phyloP scores from a whole-genome alignment of 2,888 invertebrate genomes.

The Cetonia aurata region DNA sequence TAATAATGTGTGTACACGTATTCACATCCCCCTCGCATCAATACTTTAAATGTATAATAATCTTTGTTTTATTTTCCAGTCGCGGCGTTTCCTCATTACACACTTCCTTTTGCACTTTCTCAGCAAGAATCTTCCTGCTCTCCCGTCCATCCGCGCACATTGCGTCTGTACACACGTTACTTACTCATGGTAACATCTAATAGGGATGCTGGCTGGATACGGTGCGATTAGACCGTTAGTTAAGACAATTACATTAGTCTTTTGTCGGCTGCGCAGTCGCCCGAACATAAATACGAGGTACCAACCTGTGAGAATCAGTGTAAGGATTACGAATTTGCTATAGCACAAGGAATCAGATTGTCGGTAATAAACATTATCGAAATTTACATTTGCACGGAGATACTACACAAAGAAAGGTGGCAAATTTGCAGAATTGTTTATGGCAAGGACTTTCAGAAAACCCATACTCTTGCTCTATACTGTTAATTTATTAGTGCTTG shows the following conservation, averaged over 20 bases:
- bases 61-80: slow-evolving; percentile 41
- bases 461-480: background rate
- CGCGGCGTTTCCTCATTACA: slow-evolving; percentile 45
- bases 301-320: too few relatives aligned
- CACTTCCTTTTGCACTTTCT: slow-evolving; percentile 44
- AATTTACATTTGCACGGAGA: too few relatives aligned
- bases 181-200: background rate
- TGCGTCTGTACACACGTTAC: slow-evolving; percentile 6
- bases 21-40: slow-evolving; percentile 38
- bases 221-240: slow-evolving; percentile 10
- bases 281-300: too few relatives aligned
- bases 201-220: slow-evolving; percentile 21
- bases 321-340: too few relatives aligned
- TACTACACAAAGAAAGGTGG: too few relatives aligned
- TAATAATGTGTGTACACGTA: slow-evolving; percentile 15
- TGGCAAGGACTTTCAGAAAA: too few relatives aligned
- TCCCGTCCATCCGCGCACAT: slow-evolving; percentile 1
- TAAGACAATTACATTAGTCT: slow-evolving; percentile 19
- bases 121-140: slow-evolving; percentile 40
- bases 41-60: slow-evolving; percentile 41
- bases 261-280: slow-evolving; percentile 7
- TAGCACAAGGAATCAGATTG: too few relatives aligned
- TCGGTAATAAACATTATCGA: too few relatives aligned
- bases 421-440: too few relatives aligned
- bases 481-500: too few relatives aligned